Evolutionary conservation across 2,113 vertebrate species (phyloP).

Genomic region (Chunga burmeisteri): DNA sequence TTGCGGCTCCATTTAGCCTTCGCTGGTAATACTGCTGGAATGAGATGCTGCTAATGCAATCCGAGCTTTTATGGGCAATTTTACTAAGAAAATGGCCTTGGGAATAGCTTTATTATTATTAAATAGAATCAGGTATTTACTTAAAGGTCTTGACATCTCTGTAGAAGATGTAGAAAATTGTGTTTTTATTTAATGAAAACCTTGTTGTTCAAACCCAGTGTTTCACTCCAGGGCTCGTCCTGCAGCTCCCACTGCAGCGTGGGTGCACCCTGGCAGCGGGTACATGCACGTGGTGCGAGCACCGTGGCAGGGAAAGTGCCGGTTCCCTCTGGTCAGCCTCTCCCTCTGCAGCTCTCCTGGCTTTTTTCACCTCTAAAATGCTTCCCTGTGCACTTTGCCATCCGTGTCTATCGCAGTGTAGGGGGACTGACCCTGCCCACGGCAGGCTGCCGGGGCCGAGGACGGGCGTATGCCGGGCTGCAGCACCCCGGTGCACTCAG

Average conservation of each 20-base stretch:
- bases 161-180: neutral
- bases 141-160: neutral
- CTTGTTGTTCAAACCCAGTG: neutral
- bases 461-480: accelerated
- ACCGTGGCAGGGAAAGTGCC: accelerated
- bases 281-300: neutral
- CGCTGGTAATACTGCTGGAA: neutral
- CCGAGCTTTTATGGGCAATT: neutral
- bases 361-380: neutral
- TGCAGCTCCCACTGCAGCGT: too few relatives aligned
- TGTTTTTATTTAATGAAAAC: neutral
- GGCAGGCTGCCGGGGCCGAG: neutral
- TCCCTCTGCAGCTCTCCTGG: neutral
- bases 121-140: neutral
- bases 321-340: accelerated
- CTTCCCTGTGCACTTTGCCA: neutral
- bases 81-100: neutral
- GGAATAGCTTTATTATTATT: conserved; percentile 16
- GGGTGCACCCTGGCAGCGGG: accelerated
- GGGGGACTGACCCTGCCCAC: neutral
- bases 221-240: neutral
- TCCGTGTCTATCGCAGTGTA: neutral
- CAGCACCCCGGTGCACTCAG: accelerated
- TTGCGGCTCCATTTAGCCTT: neutral
- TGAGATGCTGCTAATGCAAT: neutral